phyloP scores from a whole-genome alignment of 2,888 invertebrate genomes.

The Mycalesis mineus region DNA sequence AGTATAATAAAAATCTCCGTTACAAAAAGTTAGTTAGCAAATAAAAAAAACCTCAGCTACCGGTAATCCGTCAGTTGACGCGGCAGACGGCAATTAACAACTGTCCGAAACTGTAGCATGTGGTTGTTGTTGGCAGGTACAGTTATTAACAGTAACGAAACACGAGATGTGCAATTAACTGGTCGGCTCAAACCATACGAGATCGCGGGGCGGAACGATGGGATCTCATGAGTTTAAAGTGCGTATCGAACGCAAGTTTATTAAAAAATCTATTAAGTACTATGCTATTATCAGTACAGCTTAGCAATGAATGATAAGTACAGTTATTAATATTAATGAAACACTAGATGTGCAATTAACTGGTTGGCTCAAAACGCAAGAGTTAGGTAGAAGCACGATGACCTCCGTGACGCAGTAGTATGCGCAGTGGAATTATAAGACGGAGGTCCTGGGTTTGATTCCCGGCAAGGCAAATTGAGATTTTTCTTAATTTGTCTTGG shows the following conservation, averaged over 20 bases:
- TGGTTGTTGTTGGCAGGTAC: constrained; percentile 44
- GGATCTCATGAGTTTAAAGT: too few species aligned
- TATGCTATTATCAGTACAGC: too few species aligned
- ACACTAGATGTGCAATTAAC: constrained; percentile 58
- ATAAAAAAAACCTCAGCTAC: constrained; percentile 27
- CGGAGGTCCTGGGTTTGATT: too few species aligned
- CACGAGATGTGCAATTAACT: constrained; percentile 56
- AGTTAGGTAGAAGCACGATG: too few species aligned
- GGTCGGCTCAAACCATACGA: constrained; percentile 33
- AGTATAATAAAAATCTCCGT: not conserved
- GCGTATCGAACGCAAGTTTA: too few species aligned
- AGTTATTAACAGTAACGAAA: constrained; percentile 66
- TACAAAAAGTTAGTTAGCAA: not conserved
- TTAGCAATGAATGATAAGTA: constrained; percentile 37
- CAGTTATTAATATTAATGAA: constrained; percentile 59
- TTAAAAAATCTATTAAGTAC: too few species aligned
- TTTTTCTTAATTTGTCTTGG: too few species aligned
- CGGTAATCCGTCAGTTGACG: constrained; percentile 32
- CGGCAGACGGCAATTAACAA: constrained; percentile 50
- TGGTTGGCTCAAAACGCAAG: constrained; percentile 31
- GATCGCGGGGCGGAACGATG: not conserved
- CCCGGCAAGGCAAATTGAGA: too few species aligned
- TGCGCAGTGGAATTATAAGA: too few species aligned
- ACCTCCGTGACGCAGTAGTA: too few species aligned
- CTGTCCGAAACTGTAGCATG: constrained; percentile 60